A percentile compares a stretch with the other conserved stretches of the same genome.
Conservation (phyloP, 2,797 vertebrate genomes). For the Phoxinus dragarum region DNA sequence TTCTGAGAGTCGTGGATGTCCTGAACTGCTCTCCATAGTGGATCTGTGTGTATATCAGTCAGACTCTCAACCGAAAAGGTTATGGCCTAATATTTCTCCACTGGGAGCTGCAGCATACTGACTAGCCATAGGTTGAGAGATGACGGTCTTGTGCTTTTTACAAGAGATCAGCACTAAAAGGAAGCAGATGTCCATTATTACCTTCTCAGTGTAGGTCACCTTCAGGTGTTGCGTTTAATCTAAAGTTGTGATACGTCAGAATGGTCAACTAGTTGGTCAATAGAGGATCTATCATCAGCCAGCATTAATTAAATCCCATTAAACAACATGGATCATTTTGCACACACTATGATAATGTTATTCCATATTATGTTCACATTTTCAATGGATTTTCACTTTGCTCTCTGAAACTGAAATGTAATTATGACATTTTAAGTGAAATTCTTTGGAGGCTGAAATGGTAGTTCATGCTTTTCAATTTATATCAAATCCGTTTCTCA, state of each 20-base stretch:
- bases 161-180: neutral
- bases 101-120: neutral
- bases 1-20: conserved; percentile 20
- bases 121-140: neutral
- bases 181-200: neutral
- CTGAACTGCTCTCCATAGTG: neutral
- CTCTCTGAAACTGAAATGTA: neutral
- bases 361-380: neutral
- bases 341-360: neutral
- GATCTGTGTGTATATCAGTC: conserved; percentile 1
- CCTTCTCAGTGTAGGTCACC: no score
- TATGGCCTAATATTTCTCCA: conserved; percentile 28
- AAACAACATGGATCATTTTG: neutral
- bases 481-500: no score
- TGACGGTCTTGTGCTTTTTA: neutral
- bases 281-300: neutral
- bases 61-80: conserved; percentile 12
- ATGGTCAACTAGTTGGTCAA: neutral
- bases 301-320: neutral
- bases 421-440: neutral
- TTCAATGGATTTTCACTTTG: neutral
- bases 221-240: neutral
- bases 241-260: neutral
- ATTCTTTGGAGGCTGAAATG: neutral
- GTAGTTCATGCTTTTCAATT: no score